Base-by-base conservation (phyloP, 1,140 invertebrate species). In the Trinorchestia longiramus region DNA sequence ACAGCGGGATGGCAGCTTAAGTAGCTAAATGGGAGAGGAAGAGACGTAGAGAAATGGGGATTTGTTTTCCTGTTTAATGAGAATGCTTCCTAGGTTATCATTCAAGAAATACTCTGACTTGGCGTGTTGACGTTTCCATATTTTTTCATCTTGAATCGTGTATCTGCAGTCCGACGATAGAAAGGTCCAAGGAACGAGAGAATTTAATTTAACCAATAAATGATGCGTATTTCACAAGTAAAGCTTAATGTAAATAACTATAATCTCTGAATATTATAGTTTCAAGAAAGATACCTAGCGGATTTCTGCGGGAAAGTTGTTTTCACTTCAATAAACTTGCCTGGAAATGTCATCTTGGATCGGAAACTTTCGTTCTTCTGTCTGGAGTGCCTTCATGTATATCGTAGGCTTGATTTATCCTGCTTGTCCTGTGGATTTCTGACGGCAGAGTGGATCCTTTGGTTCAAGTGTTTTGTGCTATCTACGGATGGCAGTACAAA, bases 1-100 rank as follows among this genome's bases (percentile, higher is more conserved):
- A 77, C 62, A 36, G 62, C 62, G 62, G 28, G 62, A 36, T 77
- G 62, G 8, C 28, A 28, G 62, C 62, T 36, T 77, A 77, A 77
- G 62, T 77, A 77, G 62, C 62, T 77, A 36, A 77, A 19, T 77
- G 15, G 8, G 62, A 77, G 62, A 77, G 28, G 62, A 15, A 77
- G 62, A 1, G 62, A 28, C 62, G 62, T 19, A 23, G 28, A 77
- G 62, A 36, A 77, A 77, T 77, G 11, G 47, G 47, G 47, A 77
- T 77, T 77, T 77, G 62, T 77, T 77, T 36, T 77, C 62, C 62
- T 77, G 62, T 77, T 77, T 77, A 77, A 77, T 77, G 62, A 77
- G 62, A 77, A 77, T 36, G 62, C 62, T 36, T 11, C 28, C 28
- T 19, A 1, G 28, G 62, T 77, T 36, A 77, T 77, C 62, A 3